Conservation (phyloP, 2,888 invertebrate species). For the Altica lythri region DNA sequence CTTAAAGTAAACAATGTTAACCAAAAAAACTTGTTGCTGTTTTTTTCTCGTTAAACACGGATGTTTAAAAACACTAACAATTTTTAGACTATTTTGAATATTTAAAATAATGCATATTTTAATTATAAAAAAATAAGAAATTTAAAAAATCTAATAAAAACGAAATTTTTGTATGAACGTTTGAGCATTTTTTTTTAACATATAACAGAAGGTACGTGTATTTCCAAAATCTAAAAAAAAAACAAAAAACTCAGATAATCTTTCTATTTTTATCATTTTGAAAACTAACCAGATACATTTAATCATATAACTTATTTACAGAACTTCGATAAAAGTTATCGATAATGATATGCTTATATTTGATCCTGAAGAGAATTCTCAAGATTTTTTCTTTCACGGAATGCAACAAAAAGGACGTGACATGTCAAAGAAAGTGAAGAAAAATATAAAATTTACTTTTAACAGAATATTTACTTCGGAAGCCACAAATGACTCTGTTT, state of each 20-base stretch:
- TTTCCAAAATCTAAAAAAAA: neutral
- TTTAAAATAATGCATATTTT: no score
- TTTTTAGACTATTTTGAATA: no score
- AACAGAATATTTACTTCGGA: slow-evolving; percentile 77
- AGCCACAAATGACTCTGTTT: slow-evolving; percentile 76
- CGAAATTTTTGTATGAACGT: no score
- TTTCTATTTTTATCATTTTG: neutral
- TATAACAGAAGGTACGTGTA: no score
- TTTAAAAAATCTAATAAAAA: no score
- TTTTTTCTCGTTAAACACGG: no score
- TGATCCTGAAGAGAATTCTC: slow-evolving; percentile 82
- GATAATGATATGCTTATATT: slow-evolving; percentile 82
- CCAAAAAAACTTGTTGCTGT: no score
- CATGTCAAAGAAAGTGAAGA: slow-evolving; percentile 76
- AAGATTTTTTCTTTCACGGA: slow-evolving; percentile 83
- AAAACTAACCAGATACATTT: neutral
- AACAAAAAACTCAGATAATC: neutral
- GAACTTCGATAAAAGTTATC: slow-evolving; percentile 74
- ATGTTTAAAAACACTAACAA: no score
- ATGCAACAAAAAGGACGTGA: slow-evolving; percentile 76
- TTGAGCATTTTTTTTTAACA: no score
- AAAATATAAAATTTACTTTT: slow-evolving; percentile 85
- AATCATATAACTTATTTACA: slow-evolving; percentile 50
- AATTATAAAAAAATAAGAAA: no score
- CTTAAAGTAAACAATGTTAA: no score